Base-by-base conservation (phyloP, 2,888 invertebrate species). In the Chelonus formosanus region DNA sequence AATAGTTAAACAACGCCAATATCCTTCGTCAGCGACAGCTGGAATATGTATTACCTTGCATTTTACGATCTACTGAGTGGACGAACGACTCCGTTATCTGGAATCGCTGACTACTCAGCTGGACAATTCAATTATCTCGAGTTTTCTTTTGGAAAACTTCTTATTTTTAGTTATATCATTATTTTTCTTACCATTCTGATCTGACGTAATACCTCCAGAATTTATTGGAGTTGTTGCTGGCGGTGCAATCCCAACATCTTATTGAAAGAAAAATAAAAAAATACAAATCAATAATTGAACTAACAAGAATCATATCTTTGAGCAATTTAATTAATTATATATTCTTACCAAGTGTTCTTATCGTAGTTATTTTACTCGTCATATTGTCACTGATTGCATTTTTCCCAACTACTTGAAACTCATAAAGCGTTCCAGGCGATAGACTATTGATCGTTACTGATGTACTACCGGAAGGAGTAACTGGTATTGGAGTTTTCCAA, bases 391-490 rank as follows among this genome's bases (percentile, higher is more conserved):
- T 97, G 65, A 96, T 90, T 8, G 94, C 91, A 85, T 98, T 98
- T 83, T 96, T 94, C 67, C 97, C 96, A 77, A 97, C 91, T 67
- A 98, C 95, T 88, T 96, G 95, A 85, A 98, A 97, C 86, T 98
- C 97, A 86, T 98, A 97, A 65, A 92, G 91, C 48, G 95, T 96
- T 72, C 94, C 94, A 6, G 97, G 95, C 75, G 92, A 91, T 70
- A 98, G 88, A 70, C 93, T 91, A 85, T 95, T 95, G 84, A 98
- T 94, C 75, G 96, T 96, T 63, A 84, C 84, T 74, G 88, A 87
- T 8, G 96, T 96, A 80, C 94, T 93, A 73, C 96, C 96, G 63
- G 95, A 92, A 3, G 96, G 97, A 54, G 94, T 94, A 61, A 98
- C 97, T 8, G 95, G 94, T 77, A 97, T 94, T 8, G 60, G 52